A percentile compares a stretch with the other conserved stretches of the same genome.
These are phyloP conservation scores for Orbicella faveolata DNA, from an alignment of 64 coral and sea anemone species.

Conservation along the genomic window DNA sequence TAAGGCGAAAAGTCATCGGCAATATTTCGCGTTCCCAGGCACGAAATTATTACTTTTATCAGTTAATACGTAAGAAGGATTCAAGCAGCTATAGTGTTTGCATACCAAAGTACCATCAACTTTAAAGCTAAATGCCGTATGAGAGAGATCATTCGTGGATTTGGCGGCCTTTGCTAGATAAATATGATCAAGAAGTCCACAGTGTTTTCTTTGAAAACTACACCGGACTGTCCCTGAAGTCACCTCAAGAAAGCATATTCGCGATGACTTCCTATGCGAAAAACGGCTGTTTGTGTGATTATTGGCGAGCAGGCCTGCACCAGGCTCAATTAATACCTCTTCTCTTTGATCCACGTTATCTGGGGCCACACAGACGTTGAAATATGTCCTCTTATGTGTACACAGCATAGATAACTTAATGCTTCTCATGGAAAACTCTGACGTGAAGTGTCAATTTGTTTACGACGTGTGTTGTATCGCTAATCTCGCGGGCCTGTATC, in stretches of 20 bases:
- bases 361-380: constrained; percentile 13
- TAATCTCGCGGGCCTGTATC: background rate
- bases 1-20: background rate
- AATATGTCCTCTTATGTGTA: constrained; percentile 14
- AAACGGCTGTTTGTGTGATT: constrained; percentile 21
- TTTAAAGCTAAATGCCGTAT: background rate
- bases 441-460: constrained; percentile 27
- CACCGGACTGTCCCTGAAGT: background rate
- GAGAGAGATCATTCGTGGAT: constrained; percentile 30
- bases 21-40: background rate
- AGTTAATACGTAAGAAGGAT: background rate
- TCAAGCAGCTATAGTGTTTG: background rate
- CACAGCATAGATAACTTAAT: constrained; percentile 17
- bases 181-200: background rate
- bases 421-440: background rate
- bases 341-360: constrained; percentile 20
- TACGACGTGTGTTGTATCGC: constrained; percentile 10
- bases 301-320: background rate
- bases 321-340: background rate
- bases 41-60: background rate
- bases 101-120: background rate
- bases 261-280: background rate
- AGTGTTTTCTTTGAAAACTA: constrained; percentile 26
- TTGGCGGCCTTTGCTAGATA: constrained; percentile 13
- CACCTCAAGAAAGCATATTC: background rate